A percentile compares a stretch with the other conserved stretches of the same genome.
Evolutionary conservation across 2,797 vertebrate species (phyloP).

Genomic region (Artibeus jamaicensis): DNA sequence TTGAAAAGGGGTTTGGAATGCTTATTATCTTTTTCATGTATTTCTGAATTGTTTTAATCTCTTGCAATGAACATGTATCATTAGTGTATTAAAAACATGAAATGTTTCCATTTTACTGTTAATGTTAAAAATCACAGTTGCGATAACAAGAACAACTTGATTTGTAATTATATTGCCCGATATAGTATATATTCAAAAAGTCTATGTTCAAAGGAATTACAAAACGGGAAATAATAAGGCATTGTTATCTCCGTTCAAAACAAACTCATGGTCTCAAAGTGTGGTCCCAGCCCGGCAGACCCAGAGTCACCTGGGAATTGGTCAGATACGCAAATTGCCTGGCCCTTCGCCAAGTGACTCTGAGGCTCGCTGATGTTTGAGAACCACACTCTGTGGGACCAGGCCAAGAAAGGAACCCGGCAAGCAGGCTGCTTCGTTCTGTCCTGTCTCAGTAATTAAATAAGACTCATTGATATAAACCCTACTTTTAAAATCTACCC

Average conservation of each 20-base stretch:
- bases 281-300: no score
- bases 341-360: background rate
- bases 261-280: background rate
- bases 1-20: background rate
- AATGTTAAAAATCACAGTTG: background rate
- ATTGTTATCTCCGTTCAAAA: background rate
- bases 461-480: background rate
- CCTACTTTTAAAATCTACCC: background rate
- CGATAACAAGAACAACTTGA: background rate
- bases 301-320: background rate
- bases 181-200: background rate
- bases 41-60: background rate
- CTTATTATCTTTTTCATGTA: background rate
- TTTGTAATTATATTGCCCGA: background rate
- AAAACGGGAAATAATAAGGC: background rate
- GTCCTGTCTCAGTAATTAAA: background rate
- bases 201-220: background rate
- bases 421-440: background rate
- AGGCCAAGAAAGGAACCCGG: background rate
- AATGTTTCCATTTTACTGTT: background rate
- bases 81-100: background rate
- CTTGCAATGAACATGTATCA: background rate
- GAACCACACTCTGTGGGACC: background rate
- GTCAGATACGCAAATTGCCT: background rate
- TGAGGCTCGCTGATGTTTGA: background rate